Evolutionary conservation across 2,888 invertebrate species (phyloP).

Genomic region (Pachycephus smyrnensis): DNA sequence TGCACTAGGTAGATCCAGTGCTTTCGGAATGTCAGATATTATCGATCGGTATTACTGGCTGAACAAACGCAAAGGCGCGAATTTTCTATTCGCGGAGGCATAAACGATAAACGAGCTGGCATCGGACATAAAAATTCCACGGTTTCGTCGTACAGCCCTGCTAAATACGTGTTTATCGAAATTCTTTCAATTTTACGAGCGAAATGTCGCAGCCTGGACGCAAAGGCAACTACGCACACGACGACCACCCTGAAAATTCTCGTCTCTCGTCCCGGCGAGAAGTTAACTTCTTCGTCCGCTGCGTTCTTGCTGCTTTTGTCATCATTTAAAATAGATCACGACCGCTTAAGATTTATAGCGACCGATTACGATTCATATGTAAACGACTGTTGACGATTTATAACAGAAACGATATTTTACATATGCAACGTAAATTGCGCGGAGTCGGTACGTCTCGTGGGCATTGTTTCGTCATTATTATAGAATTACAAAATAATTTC

Average conservation of each 20-base stretch:
- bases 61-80: not conserved
- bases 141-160: not conserved
- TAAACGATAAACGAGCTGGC: not conserved
- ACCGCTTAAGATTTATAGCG: not conserved
- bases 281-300: not conserved
- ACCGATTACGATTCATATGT: not conserved
- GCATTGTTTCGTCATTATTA: not conserved
- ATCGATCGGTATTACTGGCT: not conserved
- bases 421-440: not conserved
- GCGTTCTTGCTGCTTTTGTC: not conserved
- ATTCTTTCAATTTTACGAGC: constrained; percentile 6
- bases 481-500: not conserved
- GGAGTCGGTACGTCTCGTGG: not conserved
- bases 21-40: not conserved
- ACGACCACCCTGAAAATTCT: not conserved
- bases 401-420: not conserved
- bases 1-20: not conserved
- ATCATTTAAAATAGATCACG: constrained; percentile 5
- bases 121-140: not conserved
- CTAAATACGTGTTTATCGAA: constrained; percentile 8
- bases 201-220: not conserved
- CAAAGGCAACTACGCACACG: not conserved
- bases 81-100: not conserved
- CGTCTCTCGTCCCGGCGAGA: not conserved
- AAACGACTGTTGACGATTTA: no score